A percentile compares a stretch with the other conserved stretches of the same genome.
Evolutionary conservation across 2,113 vertebrate genomes (phyloP).

Genomic region (Corydoras sp.): DNA sequence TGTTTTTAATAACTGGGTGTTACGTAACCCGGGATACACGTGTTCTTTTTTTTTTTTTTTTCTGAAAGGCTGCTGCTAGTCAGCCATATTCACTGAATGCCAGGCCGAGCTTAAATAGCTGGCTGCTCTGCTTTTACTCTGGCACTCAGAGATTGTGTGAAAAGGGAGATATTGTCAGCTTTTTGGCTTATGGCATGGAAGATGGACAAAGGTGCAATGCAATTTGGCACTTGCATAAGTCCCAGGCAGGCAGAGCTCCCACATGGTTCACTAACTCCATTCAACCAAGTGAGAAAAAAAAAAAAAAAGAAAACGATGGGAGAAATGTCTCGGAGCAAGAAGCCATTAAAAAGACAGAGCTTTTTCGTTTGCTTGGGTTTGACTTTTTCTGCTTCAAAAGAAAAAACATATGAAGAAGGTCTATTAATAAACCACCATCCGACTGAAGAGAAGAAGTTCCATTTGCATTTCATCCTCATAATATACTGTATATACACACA

Average conservation of each 20-base stretch:
- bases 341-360: background rate
- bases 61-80: constrained; percentile 17
- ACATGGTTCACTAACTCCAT: constrained; percentile 28
- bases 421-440: background rate
- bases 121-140: constrained; percentile 13
- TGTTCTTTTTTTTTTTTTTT: constrained; percentile 16
- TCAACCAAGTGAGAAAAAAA: constrained; percentile 14
- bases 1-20: constrained; percentile 26
- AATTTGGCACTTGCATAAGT: constrained; percentile 29
- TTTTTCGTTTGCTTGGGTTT: background rate
- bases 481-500: background rate
- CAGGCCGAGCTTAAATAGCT: constrained; percentile 15
- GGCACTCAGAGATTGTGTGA: constrained; percentile 30
- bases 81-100: constrained; percentile 16
- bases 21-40: constrained; percentile 19
- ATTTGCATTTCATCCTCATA: too few species aligned
- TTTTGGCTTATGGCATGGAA: constrained; percentile 38
- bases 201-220: constrained; percentile 34
- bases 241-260: constrained; percentile 9
- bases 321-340: background rate
- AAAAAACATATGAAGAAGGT: background rate
- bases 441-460: too few species aligned
- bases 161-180: constrained; percentile 36
- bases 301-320: background rate
- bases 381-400: background rate